Evolutionary conservation across 2,888 invertebrate species (phyloP), one percentile per base, ranked within the genome.

Genomic region (Volucella zonaria): DNA sequence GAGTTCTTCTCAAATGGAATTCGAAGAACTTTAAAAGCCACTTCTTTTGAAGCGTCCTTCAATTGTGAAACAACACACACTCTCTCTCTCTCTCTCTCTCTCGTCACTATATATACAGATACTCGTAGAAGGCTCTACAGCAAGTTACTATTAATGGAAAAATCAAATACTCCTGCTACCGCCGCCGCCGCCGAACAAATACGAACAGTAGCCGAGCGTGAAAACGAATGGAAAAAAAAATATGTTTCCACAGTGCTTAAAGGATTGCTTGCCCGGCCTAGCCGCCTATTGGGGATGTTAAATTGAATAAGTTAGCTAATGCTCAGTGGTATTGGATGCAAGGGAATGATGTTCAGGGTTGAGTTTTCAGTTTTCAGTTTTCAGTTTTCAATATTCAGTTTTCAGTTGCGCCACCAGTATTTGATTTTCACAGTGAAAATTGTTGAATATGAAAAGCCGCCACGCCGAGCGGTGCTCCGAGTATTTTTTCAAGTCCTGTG

Each of bases 401-500:
- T 52, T 10, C 10, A 11, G 0, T 47, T 31, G 31, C 6, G 31
- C 31, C 31, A 31, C 12, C 31, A 59, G 8, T 64, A 54, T 49
- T 66, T 62, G 74, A 31, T 49, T 54, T 59, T 18, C 31, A 11
- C 38, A 42, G 70, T 56, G 43, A 67, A 73, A 64, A 73, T 79
- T 79, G 58, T 59, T 62, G 80, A 81, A 81, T 76, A 77, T 73
- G 45, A 64, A 80, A 61, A 71, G 23, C 43, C 43, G 15, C 64
- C 38, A 9, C 43, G 58, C 18, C 51, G 76, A 49, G 45, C 0
- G 58, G 66, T 31, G 6, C 31, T 31, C 31, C 6, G 58, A 64
- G 49, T 54, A 73, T 75, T 81, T 81, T 80, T 85, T 79, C 68
- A 45, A 85, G 85, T 85, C 42, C 85, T 74, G 38, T 81, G 85